Evolutionary conservation across 2,797 vertebrate species (phyloP).

Genomic region (Squalus acanthias): DNA sequence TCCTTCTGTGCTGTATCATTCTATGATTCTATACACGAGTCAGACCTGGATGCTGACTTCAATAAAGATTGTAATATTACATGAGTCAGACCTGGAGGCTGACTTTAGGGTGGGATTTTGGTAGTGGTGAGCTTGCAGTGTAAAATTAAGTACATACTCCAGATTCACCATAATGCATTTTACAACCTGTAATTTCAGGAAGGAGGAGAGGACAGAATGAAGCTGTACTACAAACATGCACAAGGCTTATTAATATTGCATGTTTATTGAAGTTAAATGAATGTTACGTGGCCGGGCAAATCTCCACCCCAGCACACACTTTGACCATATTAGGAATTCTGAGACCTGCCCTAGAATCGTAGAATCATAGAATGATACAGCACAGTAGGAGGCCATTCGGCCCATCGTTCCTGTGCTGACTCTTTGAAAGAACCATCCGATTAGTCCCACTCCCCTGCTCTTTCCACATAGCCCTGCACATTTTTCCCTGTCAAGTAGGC

Average conservation of each 20-base stretch:
- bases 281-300: not conserved
- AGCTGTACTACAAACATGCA: too few relatives aligned
- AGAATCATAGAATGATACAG: too few relatives aligned
- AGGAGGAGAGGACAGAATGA: too few relatives aligned
- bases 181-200: too few relatives aligned
- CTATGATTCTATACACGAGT: not conserved
- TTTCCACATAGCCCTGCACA: not conserved
- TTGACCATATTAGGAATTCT: not conserved
- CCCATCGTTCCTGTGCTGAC: too few relatives aligned
- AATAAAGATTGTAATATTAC: not conserved
- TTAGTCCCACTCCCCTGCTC: not conserved
- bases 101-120: not conserved
- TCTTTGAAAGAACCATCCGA: not conserved
- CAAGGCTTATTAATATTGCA: too few relatives aligned
- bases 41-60: not conserved
- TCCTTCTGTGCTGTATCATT: too few relatives aligned
- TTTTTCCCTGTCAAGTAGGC: not conserved
- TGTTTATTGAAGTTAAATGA: not conserved
- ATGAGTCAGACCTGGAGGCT: not conserved
- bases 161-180: not conserved
- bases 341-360: not conserved
- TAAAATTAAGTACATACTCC: not conserved
- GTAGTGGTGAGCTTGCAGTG: not conserved
- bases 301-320: too few relatives aligned
- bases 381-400: too few relatives aligned